Base-by-base conservation (phyloP, 2,888 invertebrate genomes). In the Antheraea assamensis region DNA sequence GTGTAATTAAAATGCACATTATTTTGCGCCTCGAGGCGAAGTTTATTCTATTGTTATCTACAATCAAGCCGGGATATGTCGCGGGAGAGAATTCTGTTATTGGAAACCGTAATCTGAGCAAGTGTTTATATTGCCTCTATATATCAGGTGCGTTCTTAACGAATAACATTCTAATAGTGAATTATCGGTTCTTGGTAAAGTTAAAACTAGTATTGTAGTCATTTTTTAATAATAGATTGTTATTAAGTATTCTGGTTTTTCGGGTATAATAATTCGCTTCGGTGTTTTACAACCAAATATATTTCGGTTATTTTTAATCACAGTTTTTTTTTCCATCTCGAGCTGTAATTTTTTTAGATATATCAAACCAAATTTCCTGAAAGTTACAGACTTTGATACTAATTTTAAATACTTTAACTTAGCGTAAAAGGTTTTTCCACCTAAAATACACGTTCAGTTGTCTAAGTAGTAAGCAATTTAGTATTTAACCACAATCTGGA, bases 1-100 rank as follows among this genome's bases (percentile, higher is more conserved):
- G 83, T 86, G 88, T 89, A 92, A 91, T 92, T 91, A 92, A 91
- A 92, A 90, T 89, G 86, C 88, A 88, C 86, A 87, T 87, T 88
- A 88, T 87, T 87, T 85, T 82, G 82, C 81, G 82, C 84, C 85
- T 82, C 71, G 58, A 70, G 52, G 80, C 71, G 49, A 52, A 82
- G 84, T 83, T 85, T 85, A 85, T 85, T 82, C 87, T 83, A 89
- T 86, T 88, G 86, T 86, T 88, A 91, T 90, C 91, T 85, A 76
- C 70, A 81, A 90, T 90, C 88, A 84, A 87, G 84, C 83, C 78
- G 78, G 87, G 86, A 88, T 89, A 85, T 86, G 84, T 86, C 84
- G 83, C 81, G 77, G 77, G 74, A 72, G 75, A 64, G 76, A 74
- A 76, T 83, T 77, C 85, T 85, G 86, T 87, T 85, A 86, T 85